phyloP scores from a whole-genome alignment of 2,888 invertebrate species.

The Therioaphis trifolii region DNA sequence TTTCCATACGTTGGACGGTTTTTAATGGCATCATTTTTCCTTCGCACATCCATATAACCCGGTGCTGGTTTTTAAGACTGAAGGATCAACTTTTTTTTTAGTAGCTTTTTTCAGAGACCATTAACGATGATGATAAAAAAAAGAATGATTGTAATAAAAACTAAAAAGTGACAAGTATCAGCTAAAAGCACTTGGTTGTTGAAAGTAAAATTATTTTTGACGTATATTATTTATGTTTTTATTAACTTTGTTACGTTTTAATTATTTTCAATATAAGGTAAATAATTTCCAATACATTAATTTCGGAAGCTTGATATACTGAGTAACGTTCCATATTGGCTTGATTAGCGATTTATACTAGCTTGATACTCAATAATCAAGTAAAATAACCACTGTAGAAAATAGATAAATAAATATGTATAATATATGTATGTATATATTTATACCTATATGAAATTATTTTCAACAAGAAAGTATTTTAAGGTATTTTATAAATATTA shows the following conservation, averaged over 20 bases:
- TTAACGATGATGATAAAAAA: slow-evolving; percentile 34
- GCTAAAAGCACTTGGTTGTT: slow-evolving; percentile 26
- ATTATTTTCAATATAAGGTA: neutral
- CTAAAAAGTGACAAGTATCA: slow-evolving; percentile 36
- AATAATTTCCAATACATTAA: no score
- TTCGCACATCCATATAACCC: slow-evolving; percentile 32
- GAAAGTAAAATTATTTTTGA: slow-evolving; percentile 5
- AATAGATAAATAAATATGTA: no score
- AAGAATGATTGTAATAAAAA: slow-evolving; percentile 45
- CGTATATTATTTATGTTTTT: neutral
- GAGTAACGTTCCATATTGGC: no score
- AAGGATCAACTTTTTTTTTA: slow-evolving; percentile 46
- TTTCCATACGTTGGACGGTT: slow-evolving; percentile 33
- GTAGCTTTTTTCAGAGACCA: slow-evolving; percentile 17
- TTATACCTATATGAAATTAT: no score
- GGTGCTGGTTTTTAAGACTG: slow-evolving; percentile 31
- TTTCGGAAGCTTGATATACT: no score
- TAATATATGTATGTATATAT: no score
- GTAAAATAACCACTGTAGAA: no score
- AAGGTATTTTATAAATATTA: no score
- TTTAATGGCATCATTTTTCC: slow-evolving; percentile 55
- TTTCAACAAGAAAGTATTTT: no score
- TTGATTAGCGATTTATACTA: no score
- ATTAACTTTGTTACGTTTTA: neutral
- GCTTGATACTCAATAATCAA: no score